Conservation (phyloP, 2,113 vertebrate genomes). For the human region GRCh38 chr9:134975501-134976000, state of each 20-base stretch:
- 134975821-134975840: not conserved
- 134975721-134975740: no score
- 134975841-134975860: no score
- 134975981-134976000: no score
- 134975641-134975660: no score
- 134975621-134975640: not conserved
- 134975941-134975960: no score
- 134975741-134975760: not conserved
- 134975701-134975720: not conserved
- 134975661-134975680: not conserved
- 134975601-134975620: not conserved
- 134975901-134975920: no score
- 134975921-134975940: no score
- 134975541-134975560: not conserved
- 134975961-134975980: no score
- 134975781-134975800: not conserved
- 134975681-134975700: not conserved
- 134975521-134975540: not conserved
- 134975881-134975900: no score
- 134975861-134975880: no score
- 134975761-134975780: not conserved
- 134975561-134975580: not conserved
- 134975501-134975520: not conserved
- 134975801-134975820: not conserved
- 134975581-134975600: not conserved